Base-by-base conservation (phyloP, 2,113 vertebrate species). In the Sardina pilchardus region DNA sequence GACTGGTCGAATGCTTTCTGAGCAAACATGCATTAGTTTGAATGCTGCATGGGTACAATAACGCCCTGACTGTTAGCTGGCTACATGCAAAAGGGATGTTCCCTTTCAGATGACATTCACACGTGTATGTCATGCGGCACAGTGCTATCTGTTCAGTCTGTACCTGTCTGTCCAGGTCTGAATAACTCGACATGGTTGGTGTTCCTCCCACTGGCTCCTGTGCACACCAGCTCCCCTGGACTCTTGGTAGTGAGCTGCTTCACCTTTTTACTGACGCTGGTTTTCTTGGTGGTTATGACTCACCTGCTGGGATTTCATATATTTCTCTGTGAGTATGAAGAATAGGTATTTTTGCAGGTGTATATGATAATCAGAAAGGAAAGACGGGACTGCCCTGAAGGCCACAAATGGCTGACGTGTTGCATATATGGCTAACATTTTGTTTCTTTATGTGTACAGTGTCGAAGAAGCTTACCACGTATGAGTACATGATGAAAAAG, bases 231-330 rank as follows among this genome's bases (percentile, higher is more conserved):
- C 87, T 92, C 93, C 4, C 85, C 88, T 0, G 88, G 91, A 82
- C 88, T 96, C 34, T 91, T 96, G 12, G 84, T 47, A 7, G 17
- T 95, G 2, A 91, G 91, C 8, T 91, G 91, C 6, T 0, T 91
- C 8, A 93, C 92, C 1, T 26, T 95, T 53, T 10, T 95, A 80
- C 82, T 96, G 39, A 89, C 89, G 63, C 4, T 91, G 7, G 43
- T 81, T 85, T 94, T 91, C 50, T 89, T 96, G 26, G 16, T 96
- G 82, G 50, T 95, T 26, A 92, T 96, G 0, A 84, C 89, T 36
- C 94, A 96, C 84, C 90, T 97, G 82, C 86, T 97, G 12, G 1
- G 89, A 1, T 96, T 96, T 87, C 96, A 96, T 82, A 30, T 96
- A 36, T 96, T 94, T 83, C 92, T 97, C 34, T 82, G 95, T 97